A percentile compares a stretch with the other conserved stretches of the same genome.
Evolutionary conservation across 2,797 vertebrate species (phyloP).

Genomic region (Podarcis lilfordi): DNA sequence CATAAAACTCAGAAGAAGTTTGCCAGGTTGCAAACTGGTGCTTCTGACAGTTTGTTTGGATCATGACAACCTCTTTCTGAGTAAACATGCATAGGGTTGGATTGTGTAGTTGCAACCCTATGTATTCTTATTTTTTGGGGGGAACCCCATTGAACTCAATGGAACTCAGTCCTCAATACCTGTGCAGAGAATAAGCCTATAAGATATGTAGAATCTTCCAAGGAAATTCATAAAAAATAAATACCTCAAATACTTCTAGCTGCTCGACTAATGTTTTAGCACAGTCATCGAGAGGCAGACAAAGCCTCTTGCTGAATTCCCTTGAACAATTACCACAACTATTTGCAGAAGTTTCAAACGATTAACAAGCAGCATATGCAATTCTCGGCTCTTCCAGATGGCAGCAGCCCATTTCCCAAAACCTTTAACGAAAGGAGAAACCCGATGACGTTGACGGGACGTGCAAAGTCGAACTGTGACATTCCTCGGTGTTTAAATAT

Average conservation of each 20-base stretch:
- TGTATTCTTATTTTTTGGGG: no score
- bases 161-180: not conserved
- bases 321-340: not conserved
- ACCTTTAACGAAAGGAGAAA: conserved; percentile 16
- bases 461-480: not conserved
- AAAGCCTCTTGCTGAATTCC: not conserved
- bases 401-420: not conserved
- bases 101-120: no score
- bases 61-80: no score
- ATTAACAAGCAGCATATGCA: not conserved
- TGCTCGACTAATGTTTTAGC: not conserved
- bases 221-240: no score
- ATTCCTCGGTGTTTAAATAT: conserved; percentile 7
- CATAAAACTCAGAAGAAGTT: no score
- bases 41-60: no score
- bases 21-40: no score
- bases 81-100: no score
- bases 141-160: not conserved
- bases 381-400: not conserved
- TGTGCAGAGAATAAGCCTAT: not conserved
- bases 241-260: no score
- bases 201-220: no score
- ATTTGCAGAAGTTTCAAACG: not conserved
- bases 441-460: not conserved
- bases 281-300: not conserved